Evolutionary conservation across 2,113 vertebrate species (phyloP), one percentile per base, ranked within the genome.

Genomic region (Dolichallabes microphthalmus): DNA sequence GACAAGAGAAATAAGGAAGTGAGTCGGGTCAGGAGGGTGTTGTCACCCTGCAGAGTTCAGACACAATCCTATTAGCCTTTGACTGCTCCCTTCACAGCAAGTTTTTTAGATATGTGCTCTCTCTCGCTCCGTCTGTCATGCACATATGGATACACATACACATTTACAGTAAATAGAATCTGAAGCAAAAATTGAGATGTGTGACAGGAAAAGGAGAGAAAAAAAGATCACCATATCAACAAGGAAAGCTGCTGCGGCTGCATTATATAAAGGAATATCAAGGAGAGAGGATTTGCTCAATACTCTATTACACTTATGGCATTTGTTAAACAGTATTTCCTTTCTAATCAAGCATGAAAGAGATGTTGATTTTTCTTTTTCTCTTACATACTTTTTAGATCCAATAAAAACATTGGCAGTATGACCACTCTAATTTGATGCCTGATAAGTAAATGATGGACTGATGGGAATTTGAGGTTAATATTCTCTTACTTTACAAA

Each of bases 101-200:
- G 82, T 82, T 45, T 45, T 66, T 79, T 68, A 58, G 7, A 60
- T 32, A 3, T 7, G 22, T 2, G 58, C 32, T 61, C 20, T 63
- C 63, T 27, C 60, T 64, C 55, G 57, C 12, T 11, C 45, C 53
- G 13, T 61, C 58, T 77, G 32, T 20, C 19, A 13, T 45, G n/a
- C 45, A 80, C 83, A 53, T n/a, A 57, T 52, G 17, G 25, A 61
- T n/a, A 92, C 93, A 22, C 39, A 39, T n/a, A 92, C 93, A 92
- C 87, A 80, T 53, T 15, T 32, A 32, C 0, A 58, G 1, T 35
- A 78, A 58, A 58, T 78, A 4, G 19, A 30, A 58, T 58, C 13
- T 22, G 27, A 58, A 58, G 27, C 27, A 32, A 60, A 45, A 78
- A 22, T 6, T 81, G 50, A 69, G 7, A 82, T 60, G 30, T 32